Base-by-base conservation (phyloP, 1,140 invertebrate genomes). In the Trichogramma pretiosum region DNA sequence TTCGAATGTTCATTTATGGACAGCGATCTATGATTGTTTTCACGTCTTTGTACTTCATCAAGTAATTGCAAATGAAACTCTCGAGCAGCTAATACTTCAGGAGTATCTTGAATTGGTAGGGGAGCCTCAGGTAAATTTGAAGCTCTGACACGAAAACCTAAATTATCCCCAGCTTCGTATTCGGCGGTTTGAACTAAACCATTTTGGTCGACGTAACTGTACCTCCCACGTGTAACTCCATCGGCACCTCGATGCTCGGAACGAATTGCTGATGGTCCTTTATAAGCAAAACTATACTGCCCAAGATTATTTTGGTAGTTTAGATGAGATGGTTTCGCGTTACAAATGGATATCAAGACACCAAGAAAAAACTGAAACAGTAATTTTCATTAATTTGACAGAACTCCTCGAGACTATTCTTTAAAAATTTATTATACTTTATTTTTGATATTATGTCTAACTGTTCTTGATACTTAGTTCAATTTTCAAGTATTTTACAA, bases 201-300 rank as follows among this genome's bases (percentile, higher is more conserved):
- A 34, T 71, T 54, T 9, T 59, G 62, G 53, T 78, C 77, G 7
- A 77, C 44, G 58, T 78, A 79, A 41, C 70, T 73, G 63, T 71
- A 78, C 26, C 55, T 52, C 11, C 67, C 68, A 3, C 56, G 59
- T 1, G 60, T 68, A 5, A 52, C 48, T 18, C 66, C 68, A 10
- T 69, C 58, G 9, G 54, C 38, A 0, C 57, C 67, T 33, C 68
- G 60, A 22, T 65, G 52, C 48, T 77, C 76, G 7, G 68, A 66
- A 46, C 75, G 73, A 11, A 74, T 64, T 0, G 73, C 74, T 3
- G 56, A 56, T 7, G 68, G 73, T 1, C 65, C 65, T 26, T 67
- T 66, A 56, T 77, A 77, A 3, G 75, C 75, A 47, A 75, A 77
- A 35, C 64, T 73, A 56, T 74, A 75, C 38, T 76, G 73, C 1